Evolutionary conservation across 1,140 invertebrate genomes (phyloP), one percentile per base, ranked within the genome.

Genomic region (Drosophila carrolli): DNA sequence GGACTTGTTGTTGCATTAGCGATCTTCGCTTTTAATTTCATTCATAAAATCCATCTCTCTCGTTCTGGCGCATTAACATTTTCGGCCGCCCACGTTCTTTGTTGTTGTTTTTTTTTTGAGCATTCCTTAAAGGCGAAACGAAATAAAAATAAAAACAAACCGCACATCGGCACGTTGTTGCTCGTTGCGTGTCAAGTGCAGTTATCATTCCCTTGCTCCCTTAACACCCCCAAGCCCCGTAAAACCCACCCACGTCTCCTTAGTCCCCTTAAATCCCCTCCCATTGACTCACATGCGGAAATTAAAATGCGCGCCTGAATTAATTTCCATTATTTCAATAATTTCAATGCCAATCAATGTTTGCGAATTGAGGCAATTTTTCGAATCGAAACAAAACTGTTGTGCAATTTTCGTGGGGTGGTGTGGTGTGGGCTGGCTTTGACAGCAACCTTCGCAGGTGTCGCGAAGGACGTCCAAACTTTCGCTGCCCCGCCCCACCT

Each of bases 21-120:
- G 70, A 67, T 75, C 76, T 79, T 82, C 57, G 63, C 60, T 66
- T 80, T 76, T 83, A 83, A 83, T 83, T 84, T 84, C 81, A 83
- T 83, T 83, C 81, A 83, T 83, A 83, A 83, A 83, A 83, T 78
- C 44, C 48, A 63, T 66, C 44, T 57, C 56, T 48, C 43, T 61
- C 53, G 8, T 40, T 47, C 43, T 29, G 37, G 41, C 66, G 75
- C 60, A 70, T 51, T 66, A 57, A 35, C 65, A 84, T 80, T 67
- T 73, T 75, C 13, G 48, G 43, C 32, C 29, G 54, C 38, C 48
- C 48, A 51, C 51, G 62, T 10, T 43, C 27, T 4, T 10, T 51
- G 48, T 56, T 55, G 46, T 29, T 58, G 43, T 57, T 53, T 58
- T 58, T 58, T 58, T 72, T 59, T 56, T 71, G 44, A 37, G 50